Percentiles rank a stretch among this genome's conserved stretches.
Evolutionary conservation across 2,888 invertebrate genomes (phyloP).

Genomic region (Chromoteleia sp.): DNA sequence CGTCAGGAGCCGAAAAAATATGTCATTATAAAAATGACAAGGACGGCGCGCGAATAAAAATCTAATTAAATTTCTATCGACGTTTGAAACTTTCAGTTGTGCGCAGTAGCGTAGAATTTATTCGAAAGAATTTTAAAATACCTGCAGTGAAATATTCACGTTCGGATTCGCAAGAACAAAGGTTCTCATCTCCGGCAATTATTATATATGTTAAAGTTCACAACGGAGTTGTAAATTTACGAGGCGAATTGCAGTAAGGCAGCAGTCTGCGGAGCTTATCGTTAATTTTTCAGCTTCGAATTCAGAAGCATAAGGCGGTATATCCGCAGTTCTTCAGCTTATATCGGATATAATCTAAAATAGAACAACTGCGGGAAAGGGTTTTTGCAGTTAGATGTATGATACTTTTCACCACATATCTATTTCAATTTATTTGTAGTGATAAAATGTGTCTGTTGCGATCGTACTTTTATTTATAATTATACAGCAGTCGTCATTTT

Average conservation of each 20-base stretch:
- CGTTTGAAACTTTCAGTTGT: background rate
- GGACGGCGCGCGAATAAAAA: too few species aligned
- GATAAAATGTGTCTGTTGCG: too few species aligned
- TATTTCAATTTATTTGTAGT: too few species aligned
- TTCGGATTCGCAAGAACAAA: constrained; percentile 27
- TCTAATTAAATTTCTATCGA: constrained; percentile 9
- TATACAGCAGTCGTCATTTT: too few species aligned
- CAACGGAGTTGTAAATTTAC: constrained; percentile 18
- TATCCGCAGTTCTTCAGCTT: too few species aligned
- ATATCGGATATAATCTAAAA: too few species aligned
- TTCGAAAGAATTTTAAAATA: constrained; percentile 14
- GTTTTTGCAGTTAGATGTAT: too few species aligned
- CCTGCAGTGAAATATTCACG: constrained; percentile 18
- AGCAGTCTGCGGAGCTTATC: constrained; percentile 26
- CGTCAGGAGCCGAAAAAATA: too few species aligned
- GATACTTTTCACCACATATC: too few species aligned
- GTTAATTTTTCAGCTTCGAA: constrained; percentile 39
- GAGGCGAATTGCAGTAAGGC: constrained; percentile 17
- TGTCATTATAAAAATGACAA: too few species aligned
- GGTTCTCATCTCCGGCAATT: constrained; percentile 30
- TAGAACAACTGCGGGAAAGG: too few species aligned
- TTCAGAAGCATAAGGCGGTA: constrained; percentile 23
- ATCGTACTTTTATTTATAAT: too few species aligned
- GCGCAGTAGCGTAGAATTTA: background rate
- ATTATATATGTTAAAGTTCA: constrained; percentile 40